phyloP scores from a whole-genome alignment of 1,140 invertebrate species.

The Venustaconcha ellipsiformis region DNA sequence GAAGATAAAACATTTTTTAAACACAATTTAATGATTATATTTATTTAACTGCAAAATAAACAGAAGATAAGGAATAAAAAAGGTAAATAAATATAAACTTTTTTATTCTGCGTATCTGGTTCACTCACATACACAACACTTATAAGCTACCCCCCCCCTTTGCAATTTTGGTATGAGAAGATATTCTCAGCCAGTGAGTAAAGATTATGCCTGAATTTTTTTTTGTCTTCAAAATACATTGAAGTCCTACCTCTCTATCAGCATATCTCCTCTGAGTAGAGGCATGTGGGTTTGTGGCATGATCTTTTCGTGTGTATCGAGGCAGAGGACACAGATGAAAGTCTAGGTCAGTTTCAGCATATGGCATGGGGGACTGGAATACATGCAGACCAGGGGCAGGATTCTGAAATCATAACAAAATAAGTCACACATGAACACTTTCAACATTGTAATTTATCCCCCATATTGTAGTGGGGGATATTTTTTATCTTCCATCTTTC shows the following conservation, averaged over 20 bases:
- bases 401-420: constrained; percentile 53
- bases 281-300: constrained; percentile 47
- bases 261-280: constrained; percentile 65
- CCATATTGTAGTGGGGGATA: no score
- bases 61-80: neutral
- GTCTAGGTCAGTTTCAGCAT: constrained; percentile 65
- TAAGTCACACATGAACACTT: neutral
- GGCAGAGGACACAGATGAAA: constrained; percentile 67
- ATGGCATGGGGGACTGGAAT: constrained; percentile 63
- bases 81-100: neutral
- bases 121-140: neutral
- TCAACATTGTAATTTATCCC: neutral
- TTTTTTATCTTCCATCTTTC: no score
- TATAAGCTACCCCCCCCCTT: neutral
- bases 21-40: neutral
- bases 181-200: neutral
- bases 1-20: neutral
- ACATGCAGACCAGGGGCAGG: constrained; percentile 66
- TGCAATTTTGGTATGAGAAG: neutral
- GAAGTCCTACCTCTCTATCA: constrained; percentile 59
- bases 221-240: no score
- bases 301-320: constrained; percentile 48
- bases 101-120: neutral
- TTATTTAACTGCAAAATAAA: constrained; percentile 3
- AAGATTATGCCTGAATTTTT: neutral